A percentile compares a stretch with the other conserved stretches of the same genome.
Evolutionary conservation across 2,113 vertebrate species (phyloP).

Genomic region (Salvelinus alpinus): DNA sequence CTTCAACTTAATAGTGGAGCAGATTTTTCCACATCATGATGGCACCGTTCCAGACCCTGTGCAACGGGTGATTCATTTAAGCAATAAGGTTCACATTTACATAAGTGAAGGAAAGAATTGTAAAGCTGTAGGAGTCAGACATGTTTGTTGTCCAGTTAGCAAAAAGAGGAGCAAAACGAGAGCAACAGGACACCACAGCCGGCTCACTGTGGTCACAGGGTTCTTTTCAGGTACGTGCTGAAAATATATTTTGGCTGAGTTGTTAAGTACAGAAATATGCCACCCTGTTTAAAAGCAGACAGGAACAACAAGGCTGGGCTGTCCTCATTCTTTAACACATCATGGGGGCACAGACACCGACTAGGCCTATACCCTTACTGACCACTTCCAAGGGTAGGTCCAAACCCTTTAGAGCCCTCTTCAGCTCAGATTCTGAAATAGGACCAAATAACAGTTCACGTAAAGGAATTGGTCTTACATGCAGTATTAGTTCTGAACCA

Average conservation of each 20-base stretch:
- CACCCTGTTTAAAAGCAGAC: constrained; percentile 34
- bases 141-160: constrained; percentile 38
- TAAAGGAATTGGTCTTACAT: background rate
- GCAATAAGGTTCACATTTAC: background rate
- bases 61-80: background rate
- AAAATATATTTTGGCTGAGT: constrained; percentile 68
- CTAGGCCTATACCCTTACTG: background rate
- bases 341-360: background rate
- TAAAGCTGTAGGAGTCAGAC: background rate
- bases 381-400: background rate
- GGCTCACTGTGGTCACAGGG: constrained; percentile 37
- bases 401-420: background rate
- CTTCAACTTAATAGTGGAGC: background rate
- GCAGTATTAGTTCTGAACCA: background rate
- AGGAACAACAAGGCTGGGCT: constrained; percentile 45
- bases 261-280: constrained; percentile 66
- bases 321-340: constrained; percentile 26
- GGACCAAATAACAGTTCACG: background rate
- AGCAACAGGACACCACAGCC: constrained; percentile 57
- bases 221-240: constrained; percentile 72
- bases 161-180: constrained; percentile 53
- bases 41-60: background rate
- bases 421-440: background rate
- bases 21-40: background rate
- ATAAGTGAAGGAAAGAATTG: constrained; percentile 22